A percentile compares a stretch with the other conserved stretches of the same genome.
phyloP scores from a whole-genome alignment of 2,113 vertebrate genomes.

The Rattus norvegicus region GRCr8 NC_086029.1:47024501-47025000 shows the following conservation, averaged over 20 bases:
- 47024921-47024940: neutral
- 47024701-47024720: neutral
- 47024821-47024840: neutral
- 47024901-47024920: neutral
- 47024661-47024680: neutral
- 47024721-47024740: neutral
- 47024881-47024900: neutral
- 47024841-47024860: neutral
- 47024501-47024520: neutral
- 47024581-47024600: neutral
- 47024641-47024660: neutral
- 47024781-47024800: neutral
- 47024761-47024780: neutral
- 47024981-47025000: neutral
- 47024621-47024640: neutral
- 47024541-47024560: neutral
- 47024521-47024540: neutral
- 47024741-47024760: neutral
- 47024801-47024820: neutral
- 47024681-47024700: neutral
- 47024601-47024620: neutral
- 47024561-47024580: neutral
- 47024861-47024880: neutral
- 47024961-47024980: neutral
- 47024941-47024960: accelerated